phyloP scores from a whole-genome alignment of 2,797 vertebrate genomes.

The Momotus momota region DNA sequence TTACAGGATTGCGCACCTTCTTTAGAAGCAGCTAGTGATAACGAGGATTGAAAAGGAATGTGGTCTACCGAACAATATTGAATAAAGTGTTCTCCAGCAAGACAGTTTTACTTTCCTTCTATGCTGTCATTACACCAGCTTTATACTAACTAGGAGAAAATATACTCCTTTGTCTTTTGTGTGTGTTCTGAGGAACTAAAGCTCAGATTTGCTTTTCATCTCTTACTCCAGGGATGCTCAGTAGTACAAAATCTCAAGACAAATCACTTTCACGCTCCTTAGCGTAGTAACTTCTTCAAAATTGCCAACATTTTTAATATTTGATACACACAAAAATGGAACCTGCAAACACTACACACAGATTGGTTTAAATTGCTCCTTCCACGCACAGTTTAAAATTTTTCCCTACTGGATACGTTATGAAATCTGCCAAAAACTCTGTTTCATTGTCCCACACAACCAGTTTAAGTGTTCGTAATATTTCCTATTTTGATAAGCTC shows the following conservation, averaged over 20 bases:
- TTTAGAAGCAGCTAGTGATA: neutral
- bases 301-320: constrained; percentile 25
- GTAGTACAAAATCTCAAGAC: constrained; percentile 14
- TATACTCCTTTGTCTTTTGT: neutral
- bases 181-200: neutral
- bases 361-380: constrained; percentile 23
- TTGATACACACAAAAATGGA: neutral
- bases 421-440: constrained; percentile 27
- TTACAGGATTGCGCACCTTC: neutral
- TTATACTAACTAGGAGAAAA: neutral
- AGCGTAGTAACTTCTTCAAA: neutral
- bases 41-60: neutral
- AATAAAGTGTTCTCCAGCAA: neutral
- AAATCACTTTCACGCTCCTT: neutral
- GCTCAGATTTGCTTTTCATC: neutral
- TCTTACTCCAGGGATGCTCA: neutral
- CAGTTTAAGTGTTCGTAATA: neutral
- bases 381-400: constrained; percentile 10
- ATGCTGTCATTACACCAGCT: neutral
- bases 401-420: neutral
- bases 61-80: neutral
- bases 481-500: constrained; percentile 17
- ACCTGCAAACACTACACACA: neutral
- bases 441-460: constrained; percentile 18
- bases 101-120: neutral